Evolutionary conservation across 2,888 invertebrate species (phyloP).

Genomic region (Iselma pallidipennis): DNA sequence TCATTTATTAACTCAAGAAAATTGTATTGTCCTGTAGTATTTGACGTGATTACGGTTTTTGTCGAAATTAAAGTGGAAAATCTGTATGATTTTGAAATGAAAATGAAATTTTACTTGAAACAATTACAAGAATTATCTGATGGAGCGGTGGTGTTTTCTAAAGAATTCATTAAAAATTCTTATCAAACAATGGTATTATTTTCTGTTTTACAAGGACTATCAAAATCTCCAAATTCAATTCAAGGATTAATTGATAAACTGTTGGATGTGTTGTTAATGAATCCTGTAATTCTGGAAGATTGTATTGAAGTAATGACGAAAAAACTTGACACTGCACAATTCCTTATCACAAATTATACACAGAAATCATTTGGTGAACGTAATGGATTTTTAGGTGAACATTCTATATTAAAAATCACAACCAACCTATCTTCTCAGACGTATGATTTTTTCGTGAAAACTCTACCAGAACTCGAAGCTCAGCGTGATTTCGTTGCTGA

Average conservation of each 20-base stretch:
- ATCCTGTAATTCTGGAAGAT: constrained; percentile 5
- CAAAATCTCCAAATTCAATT: background rate
- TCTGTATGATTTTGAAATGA: background rate
- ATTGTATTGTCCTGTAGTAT: background rate
- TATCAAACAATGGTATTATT: background rate
- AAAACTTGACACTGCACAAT: constrained; percentile 14
- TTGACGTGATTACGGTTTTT: background rate
- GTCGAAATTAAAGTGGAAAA: background rate
- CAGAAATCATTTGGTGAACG: constrained; percentile 17
- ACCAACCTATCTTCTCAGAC: constrained; percentile 15
- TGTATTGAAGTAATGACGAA: constrained; percentile 14
- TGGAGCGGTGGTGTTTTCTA: background rate
- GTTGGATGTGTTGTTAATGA: background rate
- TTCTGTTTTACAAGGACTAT: background rate
- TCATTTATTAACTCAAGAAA: background rate
- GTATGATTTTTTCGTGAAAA: constrained; percentile 63
- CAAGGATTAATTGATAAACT: background rate
- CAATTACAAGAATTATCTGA: background rate
- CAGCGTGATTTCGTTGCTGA: constrained; percentile 58
- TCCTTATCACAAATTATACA: constrained; percentile 15
- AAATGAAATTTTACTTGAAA: background rate
- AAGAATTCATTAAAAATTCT: background rate
- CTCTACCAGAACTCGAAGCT: constrained; percentile 59
- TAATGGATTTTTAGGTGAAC: constrained; percentile 39
- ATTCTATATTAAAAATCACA: constrained; percentile 28